phyloP scores from a whole-genome alignment of 2,797 vertebrate genomes.

The Eleutherodactylus coqui region DNA sequence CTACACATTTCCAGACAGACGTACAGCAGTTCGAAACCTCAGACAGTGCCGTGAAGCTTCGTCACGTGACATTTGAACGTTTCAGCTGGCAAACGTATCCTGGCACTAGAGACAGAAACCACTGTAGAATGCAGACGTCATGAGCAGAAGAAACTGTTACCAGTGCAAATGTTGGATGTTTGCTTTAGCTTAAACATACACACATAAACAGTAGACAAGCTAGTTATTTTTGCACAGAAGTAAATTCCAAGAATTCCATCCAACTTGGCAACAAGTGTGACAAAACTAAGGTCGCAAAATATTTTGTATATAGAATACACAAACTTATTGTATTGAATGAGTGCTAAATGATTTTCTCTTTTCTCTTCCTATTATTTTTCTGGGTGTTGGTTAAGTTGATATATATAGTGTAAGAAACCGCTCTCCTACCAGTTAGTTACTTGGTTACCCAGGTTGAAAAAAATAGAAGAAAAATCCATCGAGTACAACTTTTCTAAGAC shows the following conservation, averaged over 20 bases:
- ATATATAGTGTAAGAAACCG: not conserved
- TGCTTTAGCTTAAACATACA: constrained; percentile 43
- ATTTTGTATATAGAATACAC: not conserved
- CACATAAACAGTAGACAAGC: constrained; percentile 31
- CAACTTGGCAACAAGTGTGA: constrained; percentile 21
- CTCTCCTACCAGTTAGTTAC: not conserved
- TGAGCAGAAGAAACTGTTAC: constrained; percentile 48
- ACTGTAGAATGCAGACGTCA: constrained; percentile 45
- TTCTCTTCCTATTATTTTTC: not conserved
- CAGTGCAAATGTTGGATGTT: constrained; percentile 50
- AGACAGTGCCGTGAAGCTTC: constrained; percentile 41
- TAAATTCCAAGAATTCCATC: constrained; percentile 37
- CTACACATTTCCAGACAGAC: constrained; percentile 58
- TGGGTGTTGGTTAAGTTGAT: not conserved
- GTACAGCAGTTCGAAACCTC: constrained; percentile 45
- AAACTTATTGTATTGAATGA: not conserved
- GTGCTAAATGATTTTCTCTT: not conserved
- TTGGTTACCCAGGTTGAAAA: not conserved
- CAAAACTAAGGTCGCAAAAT: not conserved
- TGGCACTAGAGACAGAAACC: constrained; percentile 48
- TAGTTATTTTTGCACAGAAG: constrained; percentile 29
- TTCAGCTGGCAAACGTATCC: constrained; percentile 43
- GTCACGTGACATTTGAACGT: constrained; percentile 48
- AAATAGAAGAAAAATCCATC: not conserved
- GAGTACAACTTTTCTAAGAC: not conserved